Evolutionary conservation across 2,113 vertebrate species (phyloP), one percentile per base, ranked within the genome.

Genomic region (Erythrocebus patas): DNA sequence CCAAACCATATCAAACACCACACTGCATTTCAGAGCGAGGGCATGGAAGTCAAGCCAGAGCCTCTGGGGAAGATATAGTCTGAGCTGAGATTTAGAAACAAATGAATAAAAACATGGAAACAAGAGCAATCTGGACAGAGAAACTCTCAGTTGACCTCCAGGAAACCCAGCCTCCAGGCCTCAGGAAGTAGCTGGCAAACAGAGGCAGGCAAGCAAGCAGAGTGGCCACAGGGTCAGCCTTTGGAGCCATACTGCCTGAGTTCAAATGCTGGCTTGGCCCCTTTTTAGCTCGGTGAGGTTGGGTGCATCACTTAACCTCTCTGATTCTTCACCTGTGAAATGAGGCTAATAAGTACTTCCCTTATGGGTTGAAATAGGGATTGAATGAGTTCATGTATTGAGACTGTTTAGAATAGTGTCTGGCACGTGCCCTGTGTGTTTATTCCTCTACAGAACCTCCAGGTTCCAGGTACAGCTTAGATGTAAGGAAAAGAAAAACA

Each of bases 361-460:
- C 8, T 61, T 52, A 0, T 14, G 12, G 8, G 1, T 73, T 40
- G 22, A 30, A 64, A 8, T 23, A 81, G 66, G 38, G 10, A 32
- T 59, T 73, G n/a, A 57, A 43, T 38, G 18, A 25, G 48, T 20
- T 79, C 59, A 18, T 27, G 0, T 13, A 23, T 73, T 35, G 68
- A 48, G 30, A 35, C 12, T n/a, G 75, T 50, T 73, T 85, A 70
- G 59, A 64, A 30, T 14, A 20, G 30, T 22, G 18, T 8, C 5
- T 68, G n/a, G 14, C 12, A 30, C 1, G 1, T 35, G 8, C 9
- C n/a, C 2, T 61, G 0, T 38, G 1, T 43, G 6, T 73, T 43
- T 27, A 20, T 27, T 93, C n/a, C 52, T 32, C 4, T 48, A 0
- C 3, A 79, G 82, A 61, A 18, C 75, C 45, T 87, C 45, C 17